Conservation (phyloP, 2,888 invertebrate species). For the Nomada lathburiana region DNA sequence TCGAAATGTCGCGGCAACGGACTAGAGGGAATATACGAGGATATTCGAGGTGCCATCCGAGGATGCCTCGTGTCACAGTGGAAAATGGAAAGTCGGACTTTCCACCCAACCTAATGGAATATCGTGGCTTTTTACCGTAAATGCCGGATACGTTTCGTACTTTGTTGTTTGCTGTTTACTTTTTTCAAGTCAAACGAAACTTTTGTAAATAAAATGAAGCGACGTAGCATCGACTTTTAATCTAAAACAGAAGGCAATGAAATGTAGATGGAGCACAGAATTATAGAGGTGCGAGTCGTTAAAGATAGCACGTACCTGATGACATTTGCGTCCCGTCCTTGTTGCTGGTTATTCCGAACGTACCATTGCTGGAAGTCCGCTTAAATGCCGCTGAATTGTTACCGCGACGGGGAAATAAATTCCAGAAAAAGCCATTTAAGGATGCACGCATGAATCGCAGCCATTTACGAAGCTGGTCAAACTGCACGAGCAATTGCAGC, state of each 20-base stretch:
- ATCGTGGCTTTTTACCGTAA: not conserved
- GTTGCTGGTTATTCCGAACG: constrained; percentile 45
- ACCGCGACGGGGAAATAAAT: constrained; percentile 34
- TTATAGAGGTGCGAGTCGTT: constrained; percentile 7
- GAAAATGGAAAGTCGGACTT: constrained; percentile 49
- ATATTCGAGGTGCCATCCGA: constrained; percentile 53
- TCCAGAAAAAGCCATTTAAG: constrained; percentile 37
- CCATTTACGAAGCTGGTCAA: constrained; percentile 65
- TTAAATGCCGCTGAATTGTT: constrained; percentile 48
- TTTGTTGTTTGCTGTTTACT: not conserved
- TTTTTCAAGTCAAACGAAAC: not conserved
- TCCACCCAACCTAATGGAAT: constrained; percentile 33
- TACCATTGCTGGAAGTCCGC: constrained; percentile 39
- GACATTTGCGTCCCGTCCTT: constrained; percentile 35
- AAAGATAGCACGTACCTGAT: constrained; percentile 31
- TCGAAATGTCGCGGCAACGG: constrained; percentile 54
- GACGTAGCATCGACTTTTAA: not conserved
- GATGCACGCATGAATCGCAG: constrained; percentile 44
- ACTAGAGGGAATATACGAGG: constrained; percentile 53
- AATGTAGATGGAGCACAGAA: not conserved
- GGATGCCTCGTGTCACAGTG: constrained; percentile 31
- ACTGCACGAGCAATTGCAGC: constrained; percentile 2
- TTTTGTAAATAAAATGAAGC: no score
- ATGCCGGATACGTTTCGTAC: not conserved
- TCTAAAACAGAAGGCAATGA: not conserved